Base-by-base conservation (phyloP, 2,113 vertebrate species). In the Xiphorhynchus elegans region DNA sequence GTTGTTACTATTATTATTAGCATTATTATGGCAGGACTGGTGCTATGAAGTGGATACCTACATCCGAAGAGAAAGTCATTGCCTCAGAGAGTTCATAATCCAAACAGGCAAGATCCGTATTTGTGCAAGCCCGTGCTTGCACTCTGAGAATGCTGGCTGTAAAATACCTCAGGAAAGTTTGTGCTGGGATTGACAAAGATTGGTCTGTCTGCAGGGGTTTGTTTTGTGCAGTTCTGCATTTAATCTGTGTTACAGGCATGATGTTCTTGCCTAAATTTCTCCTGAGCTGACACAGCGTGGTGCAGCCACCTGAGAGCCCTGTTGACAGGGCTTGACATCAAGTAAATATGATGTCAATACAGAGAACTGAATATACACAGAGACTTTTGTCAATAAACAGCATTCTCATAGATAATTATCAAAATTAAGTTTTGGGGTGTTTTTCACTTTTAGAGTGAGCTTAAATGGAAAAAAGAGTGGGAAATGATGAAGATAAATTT, bases 1-100 rank as follows among this genome's bases (percentile, higher is more conserved):
- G 23, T n/a, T 82, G 77, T 82, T 80, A 64, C 64, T 81, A 9
- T 74, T 78, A 31, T 39, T 84, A 93, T 93, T 84, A 89, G 5
- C 6, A 14, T 78, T 93, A 78, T 95, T 92, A 75, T 6, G 9
- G 44, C 59, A 75, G 58, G 47, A 13, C 79, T 75, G 39, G 44
- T 62, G 85, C 47, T 93, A 74, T 31, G 39, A 90, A 84, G 72
- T 93, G 88, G 79, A 86, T 72, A 16, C 29, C 11, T 63, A 47
- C 56, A 42, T 75, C 86, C 11, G 0, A 94, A 84, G 86, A 78
- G 64, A 94, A 94, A 93, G 87, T 89, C 85, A 46, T 86, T 95
- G 93, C 85, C 88, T 44, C 49, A 70, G 79, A 96, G 85, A 96
- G 76, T 69, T 94, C 88, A 39, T 80, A 78, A 78, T 47, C 72